Evolutionary conservation across 2,113 vertebrate species (phyloP).

Genomic region (Elephantulus edwardii): DNA sequence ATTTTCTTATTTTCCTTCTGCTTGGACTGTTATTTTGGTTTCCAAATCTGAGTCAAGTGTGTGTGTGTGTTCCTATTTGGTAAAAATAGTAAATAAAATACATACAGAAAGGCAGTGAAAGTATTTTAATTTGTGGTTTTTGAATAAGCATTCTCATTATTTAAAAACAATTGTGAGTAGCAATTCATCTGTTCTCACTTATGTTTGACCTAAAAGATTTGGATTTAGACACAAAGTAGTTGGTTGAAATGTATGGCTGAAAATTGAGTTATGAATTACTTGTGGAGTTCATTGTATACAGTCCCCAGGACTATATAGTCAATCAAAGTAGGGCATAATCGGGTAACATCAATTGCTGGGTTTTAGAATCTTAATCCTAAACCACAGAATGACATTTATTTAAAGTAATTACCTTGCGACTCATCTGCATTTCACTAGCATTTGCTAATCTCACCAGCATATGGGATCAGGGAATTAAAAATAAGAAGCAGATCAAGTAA

Average conservation of each 20-base stretch:
- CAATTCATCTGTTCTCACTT: neutral
- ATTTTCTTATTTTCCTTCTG: neutral
- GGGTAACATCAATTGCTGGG: slow-evolving; percentile 74
- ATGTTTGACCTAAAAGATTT: neutral
- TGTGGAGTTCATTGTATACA: slow-evolving; percentile 7
- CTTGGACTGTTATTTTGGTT: neutral
- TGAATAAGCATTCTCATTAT: neutral
- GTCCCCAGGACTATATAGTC: slow-evolving; percentile 20
- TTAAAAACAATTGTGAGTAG: neutral
- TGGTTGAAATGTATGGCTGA: slow-evolving; percentile 1
- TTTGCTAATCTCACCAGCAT: slow-evolving; percentile 84
- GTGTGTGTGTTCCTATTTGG: neutral
- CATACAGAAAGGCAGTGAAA: neutral
- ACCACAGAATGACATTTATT: slow-evolving; percentile 77
- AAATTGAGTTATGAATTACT: slow-evolving; percentile 12
- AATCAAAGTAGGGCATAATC: slow-evolving; percentile 57
- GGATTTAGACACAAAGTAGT: slow-evolving; percentile 49
- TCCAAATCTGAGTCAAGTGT: neutral
- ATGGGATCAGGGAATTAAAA: slow-evolving; percentile 84
- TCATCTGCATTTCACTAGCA: slow-evolving; percentile 79
- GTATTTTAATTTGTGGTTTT: neutral
- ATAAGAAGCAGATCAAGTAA: slow-evolving; percentile 81
- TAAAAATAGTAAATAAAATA: neutral
- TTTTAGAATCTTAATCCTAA: slow-evolving; percentile 75
- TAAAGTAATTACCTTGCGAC: slow-evolving; percentile 85